Percentiles rank a stretch among this genome's conserved stretches.
Conservation (phyloP, 2,113 vertebrate genomes). For the Antigone vipio region DNA sequence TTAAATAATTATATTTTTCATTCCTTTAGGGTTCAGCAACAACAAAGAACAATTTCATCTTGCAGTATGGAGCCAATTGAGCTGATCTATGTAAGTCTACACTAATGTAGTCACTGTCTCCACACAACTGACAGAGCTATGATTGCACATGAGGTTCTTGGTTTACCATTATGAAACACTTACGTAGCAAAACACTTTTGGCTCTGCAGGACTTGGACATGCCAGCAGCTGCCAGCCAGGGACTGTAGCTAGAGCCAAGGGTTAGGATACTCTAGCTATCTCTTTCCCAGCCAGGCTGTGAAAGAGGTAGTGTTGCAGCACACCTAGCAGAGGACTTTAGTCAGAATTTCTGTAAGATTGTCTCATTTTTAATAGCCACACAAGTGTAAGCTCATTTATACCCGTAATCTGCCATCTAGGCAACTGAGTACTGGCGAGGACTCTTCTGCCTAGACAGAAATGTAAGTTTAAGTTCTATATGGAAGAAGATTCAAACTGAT, state of each 20-base stretch:
- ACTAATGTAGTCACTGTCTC: not conserved
- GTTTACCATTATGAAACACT: not conserved
- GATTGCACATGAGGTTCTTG: accelerated
- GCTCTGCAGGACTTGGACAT: not conserved
- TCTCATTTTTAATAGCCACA: not conserved
- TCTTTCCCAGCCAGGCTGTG: not conserved
- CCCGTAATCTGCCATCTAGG: not conserved
- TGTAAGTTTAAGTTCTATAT: accelerated
- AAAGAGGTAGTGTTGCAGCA: not conserved
- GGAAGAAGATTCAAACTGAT: not conserved
- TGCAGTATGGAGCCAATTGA: not conserved
- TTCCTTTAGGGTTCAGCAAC: not conserved
- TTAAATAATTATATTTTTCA: not conserved
- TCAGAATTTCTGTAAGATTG: not conserved
- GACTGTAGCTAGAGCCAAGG: not conserved
- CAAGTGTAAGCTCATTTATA: not conserved
- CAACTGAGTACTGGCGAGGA: not conserved
- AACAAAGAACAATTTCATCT: not conserved
- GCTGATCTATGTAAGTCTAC: accelerated
- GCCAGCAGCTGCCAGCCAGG: not conserved
- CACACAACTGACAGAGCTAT: not conserved
- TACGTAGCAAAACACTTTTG: accelerated
- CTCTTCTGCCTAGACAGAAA: not conserved
- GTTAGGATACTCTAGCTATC: not conserved
- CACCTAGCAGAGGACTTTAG: too few relatives aligned